phyloP scores from a whole-genome alignment of 2,797 vertebrate genomes.

The Lagorchestes hirsutus region DNA sequence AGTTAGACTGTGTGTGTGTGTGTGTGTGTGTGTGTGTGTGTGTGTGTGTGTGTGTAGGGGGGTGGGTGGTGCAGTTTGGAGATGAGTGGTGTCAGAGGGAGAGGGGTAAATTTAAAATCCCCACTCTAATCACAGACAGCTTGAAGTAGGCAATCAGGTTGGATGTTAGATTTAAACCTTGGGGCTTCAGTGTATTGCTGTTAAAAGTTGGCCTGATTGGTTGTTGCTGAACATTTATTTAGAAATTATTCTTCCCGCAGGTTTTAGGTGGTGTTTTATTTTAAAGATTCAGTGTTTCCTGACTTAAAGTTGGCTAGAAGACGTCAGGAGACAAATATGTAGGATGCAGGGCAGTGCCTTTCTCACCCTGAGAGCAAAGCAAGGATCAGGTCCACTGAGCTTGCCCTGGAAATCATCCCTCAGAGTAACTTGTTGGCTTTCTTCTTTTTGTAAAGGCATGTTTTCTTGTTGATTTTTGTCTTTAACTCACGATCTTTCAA shows the following conservation, averaged over 20 bases:
- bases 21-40: not conserved
- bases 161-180: constrained; percentile 40
- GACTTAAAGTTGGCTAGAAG: not conserved
- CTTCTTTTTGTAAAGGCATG: not conserved
- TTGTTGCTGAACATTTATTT: not conserved
- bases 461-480: not conserved
- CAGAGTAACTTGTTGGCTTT: constrained; percentile 42
- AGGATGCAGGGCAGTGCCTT: not conserved
- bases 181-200: not conserved
- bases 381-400: not conserved
- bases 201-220: constrained; percentile 31
- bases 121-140: constrained; percentile 26
- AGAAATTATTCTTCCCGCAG: constrained; percentile 42
- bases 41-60: not conserved
- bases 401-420: not conserved
- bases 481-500: constrained; percentile 52
- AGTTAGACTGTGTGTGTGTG: not conserved
- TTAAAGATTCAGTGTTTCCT: constrained; percentile 39
- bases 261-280: not conserved
- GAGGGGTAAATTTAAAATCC: not conserved
- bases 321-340: fast-evolving
- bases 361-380: not conserved
- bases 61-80: not conserved
- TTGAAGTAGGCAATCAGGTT: not conserved
- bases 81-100: constrained; percentile 26